A percentile compares a stretch with the other conserved stretches of the same genome.
Evolutionary conservation across 2,797 vertebrate species (phyloP).

Genomic region (Rhadinocentrus ornatus): DNA sequence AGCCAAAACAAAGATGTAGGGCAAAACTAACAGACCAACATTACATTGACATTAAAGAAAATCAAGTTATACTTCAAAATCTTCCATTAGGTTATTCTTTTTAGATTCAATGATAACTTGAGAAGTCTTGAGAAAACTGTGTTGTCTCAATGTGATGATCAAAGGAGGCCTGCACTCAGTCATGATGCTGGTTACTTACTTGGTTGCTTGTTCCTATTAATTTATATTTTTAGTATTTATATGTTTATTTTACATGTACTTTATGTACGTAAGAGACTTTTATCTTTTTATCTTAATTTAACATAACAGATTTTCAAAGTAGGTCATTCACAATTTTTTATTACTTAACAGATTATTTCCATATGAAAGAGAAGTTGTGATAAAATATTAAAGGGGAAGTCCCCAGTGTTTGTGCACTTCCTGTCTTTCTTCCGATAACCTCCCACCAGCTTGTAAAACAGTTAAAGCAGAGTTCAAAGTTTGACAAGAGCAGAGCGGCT

Average conservation of each 20-base stretch:
- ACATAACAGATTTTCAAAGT: neutral
- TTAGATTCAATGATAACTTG: neutral
- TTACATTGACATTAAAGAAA: neutral
- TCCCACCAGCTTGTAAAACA: conserved; percentile 23
- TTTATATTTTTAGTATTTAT: neutral
- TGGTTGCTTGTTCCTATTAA: neutral
- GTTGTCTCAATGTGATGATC: neutral
- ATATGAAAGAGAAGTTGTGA: neutral
- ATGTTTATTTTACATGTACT: neutral
- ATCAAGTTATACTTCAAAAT: neutral
- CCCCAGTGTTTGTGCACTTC: conserved; percentile 8
- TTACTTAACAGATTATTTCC: neutral
- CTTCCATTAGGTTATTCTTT: neutral
- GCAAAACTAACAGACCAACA: neutral
- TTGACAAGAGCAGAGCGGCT: neutral
- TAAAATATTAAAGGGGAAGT: conserved; percentile 12
- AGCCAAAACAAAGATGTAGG: neutral
- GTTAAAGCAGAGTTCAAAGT: neutral
- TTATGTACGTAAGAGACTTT: neutral
- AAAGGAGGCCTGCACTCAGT: neutral
- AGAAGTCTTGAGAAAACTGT: neutral
- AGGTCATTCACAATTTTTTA: neutral
- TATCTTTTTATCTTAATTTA: neutral
- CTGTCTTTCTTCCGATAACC: conserved; percentile 20
- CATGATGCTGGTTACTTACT: neutral